A percentile compares a stretch with the other conserved stretches of the same genome.
These are phyloP conservation scores for Latrodectus hesperus DNA, from an alignment of 2,888 invertebrate species.

Conservation along the genomic window DNA sequence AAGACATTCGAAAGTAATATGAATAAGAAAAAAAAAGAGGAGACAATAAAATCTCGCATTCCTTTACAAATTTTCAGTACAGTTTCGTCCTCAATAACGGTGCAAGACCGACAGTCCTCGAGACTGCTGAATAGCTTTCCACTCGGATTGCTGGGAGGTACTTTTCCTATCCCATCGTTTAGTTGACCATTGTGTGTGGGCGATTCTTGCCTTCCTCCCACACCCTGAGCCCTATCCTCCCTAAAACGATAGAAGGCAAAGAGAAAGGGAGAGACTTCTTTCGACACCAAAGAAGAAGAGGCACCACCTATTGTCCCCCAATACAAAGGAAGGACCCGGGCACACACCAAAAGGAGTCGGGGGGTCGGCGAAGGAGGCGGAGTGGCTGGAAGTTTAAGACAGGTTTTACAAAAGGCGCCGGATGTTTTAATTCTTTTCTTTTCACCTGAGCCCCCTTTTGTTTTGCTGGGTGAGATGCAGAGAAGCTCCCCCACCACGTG, in stretches of 20 bases:
- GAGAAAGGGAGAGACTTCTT: conserved; percentile 41
- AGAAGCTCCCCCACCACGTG: conserved; percentile 36
- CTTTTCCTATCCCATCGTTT: background rate
- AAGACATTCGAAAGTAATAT: no score
- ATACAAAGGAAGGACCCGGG: conserved; percentile 25
- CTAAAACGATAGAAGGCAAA: background rate
- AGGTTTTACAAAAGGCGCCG: conserved; percentile 68
- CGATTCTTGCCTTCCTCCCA: conserved; percentile 15
- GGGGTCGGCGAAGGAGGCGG: background rate
- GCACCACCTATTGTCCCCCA: conserved; percentile 45
- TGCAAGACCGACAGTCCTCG: no score
- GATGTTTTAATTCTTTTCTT: conserved; percentile 67
- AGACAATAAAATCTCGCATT: background rate
- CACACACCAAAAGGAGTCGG: background rate
- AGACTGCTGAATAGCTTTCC: background rate
- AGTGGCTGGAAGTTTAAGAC: conserved; percentile 56
- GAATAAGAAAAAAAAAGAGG: background rate
- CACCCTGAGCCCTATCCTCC: background rate
- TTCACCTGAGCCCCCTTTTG: conserved; percentile 58
- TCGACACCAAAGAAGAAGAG: conserved; percentile 6
- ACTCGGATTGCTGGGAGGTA: background rate
- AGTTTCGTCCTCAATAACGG: background rate
- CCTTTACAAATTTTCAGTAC: background rate
- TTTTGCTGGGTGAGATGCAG: conserved; percentile 19
- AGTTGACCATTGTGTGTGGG: conserved; percentile 56